These are phyloP conservation scores for Cataglyphis hispanica DNA, from an alignment of 1,140 invertebrate genomes.

Conservation along the genomic window DNA sequence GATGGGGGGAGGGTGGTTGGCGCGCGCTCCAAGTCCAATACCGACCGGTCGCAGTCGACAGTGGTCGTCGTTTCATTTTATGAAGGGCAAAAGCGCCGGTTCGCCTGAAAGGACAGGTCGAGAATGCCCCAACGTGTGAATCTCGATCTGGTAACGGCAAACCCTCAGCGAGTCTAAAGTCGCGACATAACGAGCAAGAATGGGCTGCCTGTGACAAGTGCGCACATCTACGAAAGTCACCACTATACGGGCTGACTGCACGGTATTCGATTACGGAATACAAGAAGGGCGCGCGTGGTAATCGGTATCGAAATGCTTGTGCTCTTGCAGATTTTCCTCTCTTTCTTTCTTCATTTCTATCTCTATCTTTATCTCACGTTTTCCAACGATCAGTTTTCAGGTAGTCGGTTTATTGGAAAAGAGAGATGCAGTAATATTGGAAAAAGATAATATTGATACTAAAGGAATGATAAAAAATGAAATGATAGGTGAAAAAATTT, in stretches of 20 bases:
- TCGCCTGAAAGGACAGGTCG: constrained; percentile 37
- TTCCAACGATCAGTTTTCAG: not conserved
- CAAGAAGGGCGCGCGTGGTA: not conserved
- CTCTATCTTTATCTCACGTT: not conserved
- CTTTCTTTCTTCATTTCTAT: not conserved
- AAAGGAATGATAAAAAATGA: not conserved
- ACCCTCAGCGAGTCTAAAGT: not conserved
- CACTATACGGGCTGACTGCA: not conserved
- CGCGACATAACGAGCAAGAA: constrained; percentile 54
- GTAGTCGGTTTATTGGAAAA: not conserved
- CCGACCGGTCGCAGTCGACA: constrained; percentile 13
- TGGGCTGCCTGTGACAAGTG: constrained; percentile 42
- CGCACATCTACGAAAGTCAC: not conserved
- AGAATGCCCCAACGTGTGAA: constrained; percentile 40
- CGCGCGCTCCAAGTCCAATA: constrained; percentile 36
- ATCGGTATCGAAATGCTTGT: constrained; percentile 33
- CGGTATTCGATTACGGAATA: constrained; percentile 54
- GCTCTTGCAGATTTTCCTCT: constrained; percentile 25
- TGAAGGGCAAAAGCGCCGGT: constrained; percentile 40
- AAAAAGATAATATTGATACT: not conserved
- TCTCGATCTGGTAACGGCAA: constrained; percentile 45
- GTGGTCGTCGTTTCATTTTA: constrained; percentile 55
- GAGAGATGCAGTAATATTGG: not conserved
- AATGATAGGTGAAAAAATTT: not conserved
- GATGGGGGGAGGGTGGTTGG: not conserved